Evolutionary conservation across 2,888 invertebrate genomes (phyloP), one percentile per base, ranked within the genome.

Genomic region (Alloplasta piceator): DNA sequence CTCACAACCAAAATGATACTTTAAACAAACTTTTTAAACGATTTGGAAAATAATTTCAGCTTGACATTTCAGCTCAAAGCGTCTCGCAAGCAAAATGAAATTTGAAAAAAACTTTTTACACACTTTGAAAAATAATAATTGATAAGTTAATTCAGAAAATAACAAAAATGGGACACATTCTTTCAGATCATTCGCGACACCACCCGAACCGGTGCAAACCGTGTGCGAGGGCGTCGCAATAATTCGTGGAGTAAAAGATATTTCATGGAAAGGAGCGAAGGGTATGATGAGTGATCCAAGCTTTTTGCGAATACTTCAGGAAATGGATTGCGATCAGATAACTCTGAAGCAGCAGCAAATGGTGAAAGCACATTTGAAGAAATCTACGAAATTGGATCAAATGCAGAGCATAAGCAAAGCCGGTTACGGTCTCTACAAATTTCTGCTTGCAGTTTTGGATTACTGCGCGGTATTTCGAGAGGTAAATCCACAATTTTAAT

Each of bases 161-260:
- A 6, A 55, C 9, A 55, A 55, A 55, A 26, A 26, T 26, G 14
- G 7, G 12, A 7, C 9, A 1, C 46, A 43, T 63, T 38, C 5
- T 64, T 68, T 14, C 58, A 93, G 98, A 86, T 98, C 98, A 0
- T 98, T 98, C 89, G 97, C 97, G 6, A 98, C 97, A 0, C 98
- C 98, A 0, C 98, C 98, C 0, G 96, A 97, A 86, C 95, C 97
- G 10, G 98, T 98, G 38, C 98, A 98, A 93, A 94, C 96, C 0
- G 96, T 98, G 0, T 97, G 97, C 90, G 98, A 98, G 91, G 98
- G 98, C 89, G 96, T 98, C 16, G 97, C 96, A 0, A 97, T 98
- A 68, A 94, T 98, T 76, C 94, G 96, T 82, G 97, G 97, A 1
- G 93, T 95, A 60, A 96, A 96, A 86, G 98, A 98, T 85, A 95